A percentile compares a stretch with the other conserved stretches of the same genome.
phyloP scores from a whole-genome alignment of 35 echinoderm and acorn worm species.

The Amphiura filiformis region DNA sequence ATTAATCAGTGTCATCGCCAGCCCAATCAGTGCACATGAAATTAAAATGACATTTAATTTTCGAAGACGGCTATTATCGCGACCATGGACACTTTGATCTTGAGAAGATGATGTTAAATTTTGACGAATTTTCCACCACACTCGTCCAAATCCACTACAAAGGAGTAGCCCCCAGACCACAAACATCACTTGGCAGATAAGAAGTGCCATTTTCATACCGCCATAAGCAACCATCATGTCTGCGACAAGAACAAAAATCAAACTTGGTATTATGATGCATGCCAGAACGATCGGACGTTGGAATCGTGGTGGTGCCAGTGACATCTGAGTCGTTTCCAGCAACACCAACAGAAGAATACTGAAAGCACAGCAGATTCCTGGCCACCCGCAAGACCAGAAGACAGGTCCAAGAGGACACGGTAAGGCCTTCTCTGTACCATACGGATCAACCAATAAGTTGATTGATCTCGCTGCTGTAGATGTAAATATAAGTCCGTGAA shows the following conservation, averaged over 20 bases:
- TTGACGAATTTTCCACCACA: conserved; percentile 40
- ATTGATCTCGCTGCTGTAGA: conserved; percentile 20
- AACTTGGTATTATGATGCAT: conserved; percentile 12
- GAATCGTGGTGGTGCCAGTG: conserved; percentile 45
- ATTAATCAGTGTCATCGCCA: conserved; percentile 25
- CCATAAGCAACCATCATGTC: conserved; percentile 60
- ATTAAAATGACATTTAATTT: conserved; percentile 38
- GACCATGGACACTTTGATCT: background rate
- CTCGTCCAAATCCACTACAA: conserved; percentile 34
- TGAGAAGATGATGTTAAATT: conserved; percentile 17
- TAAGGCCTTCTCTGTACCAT: conserved; percentile 47
- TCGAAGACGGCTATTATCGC: conserved; percentile 21
- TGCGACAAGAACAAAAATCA: conserved; percentile 42
- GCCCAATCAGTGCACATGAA: conserved; percentile 25
- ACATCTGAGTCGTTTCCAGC: conserved; percentile 53
- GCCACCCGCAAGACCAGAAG: conserved; percentile 64
- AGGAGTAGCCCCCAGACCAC: conserved; percentile 45
- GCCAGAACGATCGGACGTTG: conserved; percentile 38
- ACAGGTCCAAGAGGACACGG: conserved; percentile 40
- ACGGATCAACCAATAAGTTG: conserved; percentile 35
- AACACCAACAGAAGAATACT: conserved; percentile 53
- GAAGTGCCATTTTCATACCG: conserved; percentile 31
- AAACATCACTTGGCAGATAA: conserved; percentile 55
- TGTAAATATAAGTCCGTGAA: conserved; percentile 37
- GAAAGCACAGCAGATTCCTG: conserved; percentile 32